phyloP scores from a whole-genome alignment of 2,113 vertebrate species.

The Tauraco erythrolophus region DNA sequence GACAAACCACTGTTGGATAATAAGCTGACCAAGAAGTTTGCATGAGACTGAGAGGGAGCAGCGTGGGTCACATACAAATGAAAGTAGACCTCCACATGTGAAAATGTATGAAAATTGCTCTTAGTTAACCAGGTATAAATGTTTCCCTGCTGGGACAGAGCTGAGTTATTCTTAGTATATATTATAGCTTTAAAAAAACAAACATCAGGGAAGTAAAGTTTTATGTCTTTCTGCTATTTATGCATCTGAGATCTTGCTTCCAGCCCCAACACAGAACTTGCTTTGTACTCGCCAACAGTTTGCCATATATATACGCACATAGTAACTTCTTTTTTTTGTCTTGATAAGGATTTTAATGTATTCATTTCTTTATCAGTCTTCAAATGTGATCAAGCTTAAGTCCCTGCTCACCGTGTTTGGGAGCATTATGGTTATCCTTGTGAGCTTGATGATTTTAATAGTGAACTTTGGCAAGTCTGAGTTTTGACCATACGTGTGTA shows the following conservation, averaged over 20 bases:
- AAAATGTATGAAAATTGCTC: neutral
- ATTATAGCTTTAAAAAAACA: neutral
- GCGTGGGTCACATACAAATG: fast-evolving
- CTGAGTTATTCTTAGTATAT: neutral
- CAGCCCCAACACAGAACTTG: neutral
- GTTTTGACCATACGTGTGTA: neutral
- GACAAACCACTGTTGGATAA: neutral
- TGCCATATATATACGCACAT: neutral
- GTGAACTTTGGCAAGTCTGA: neutral
- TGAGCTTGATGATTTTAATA: neutral
- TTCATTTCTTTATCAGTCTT: neutral
- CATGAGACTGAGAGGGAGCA: neutral
- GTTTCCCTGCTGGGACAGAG: neutral
- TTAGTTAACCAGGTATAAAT: neutral
- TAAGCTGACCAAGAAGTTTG: neutral
- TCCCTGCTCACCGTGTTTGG: neutral
- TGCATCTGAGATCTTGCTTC: neutral
- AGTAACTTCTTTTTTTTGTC: neutral
- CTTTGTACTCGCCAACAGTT: neutral
- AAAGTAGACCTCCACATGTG: neutral
- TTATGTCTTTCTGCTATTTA: neutral
- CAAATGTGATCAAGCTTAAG: neutral
- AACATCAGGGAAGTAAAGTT: neutral
- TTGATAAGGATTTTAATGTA: neutral
- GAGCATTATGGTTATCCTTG: neutral